These are phyloP conservation scores for Semaprochilodus insignis DNA, from an alignment of 2,797 vertebrate species.

Conservation along the genomic window DNA sequence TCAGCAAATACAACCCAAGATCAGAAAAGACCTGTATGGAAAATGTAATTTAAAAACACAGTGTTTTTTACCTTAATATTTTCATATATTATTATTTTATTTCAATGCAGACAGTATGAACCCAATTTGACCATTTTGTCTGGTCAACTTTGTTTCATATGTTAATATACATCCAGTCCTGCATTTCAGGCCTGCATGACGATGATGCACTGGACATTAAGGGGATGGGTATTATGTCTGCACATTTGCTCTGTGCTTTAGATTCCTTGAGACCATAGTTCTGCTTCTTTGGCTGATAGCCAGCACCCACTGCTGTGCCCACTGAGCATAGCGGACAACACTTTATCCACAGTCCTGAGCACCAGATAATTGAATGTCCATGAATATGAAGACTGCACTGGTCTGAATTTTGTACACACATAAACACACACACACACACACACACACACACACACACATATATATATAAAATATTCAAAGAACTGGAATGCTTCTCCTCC, in stretches of 20 bases:
- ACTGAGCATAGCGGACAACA: neutral
- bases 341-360: neutral
- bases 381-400: neutral
- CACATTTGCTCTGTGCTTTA: neutral
- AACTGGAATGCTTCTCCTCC: neutral
- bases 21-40: too few species aligned
- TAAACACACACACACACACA: too few species aligned
- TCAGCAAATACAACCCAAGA: too few species aligned
- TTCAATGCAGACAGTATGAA: too few species aligned
- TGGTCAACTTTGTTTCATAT: too few species aligned
- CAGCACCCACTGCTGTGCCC: neutral
- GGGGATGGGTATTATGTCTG: neutral
- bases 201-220: neutral
- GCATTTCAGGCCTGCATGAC: too few species aligned
- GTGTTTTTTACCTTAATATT: too few species aligned
- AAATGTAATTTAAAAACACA: too few species aligned
- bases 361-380: neutral
- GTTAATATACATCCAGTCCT: too few species aligned
- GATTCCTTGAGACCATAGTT: neutral
- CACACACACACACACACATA: too few species aligned
- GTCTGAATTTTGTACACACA: neutral
- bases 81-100: too few species aligned
- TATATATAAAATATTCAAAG: conserved; percentile 16
- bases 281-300: neutral
- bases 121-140: too few species aligned